phyloP scores from a whole-genome alignment of 2,113 vertebrate genomes.

The Deroptyus accipitrinus region DNA sequence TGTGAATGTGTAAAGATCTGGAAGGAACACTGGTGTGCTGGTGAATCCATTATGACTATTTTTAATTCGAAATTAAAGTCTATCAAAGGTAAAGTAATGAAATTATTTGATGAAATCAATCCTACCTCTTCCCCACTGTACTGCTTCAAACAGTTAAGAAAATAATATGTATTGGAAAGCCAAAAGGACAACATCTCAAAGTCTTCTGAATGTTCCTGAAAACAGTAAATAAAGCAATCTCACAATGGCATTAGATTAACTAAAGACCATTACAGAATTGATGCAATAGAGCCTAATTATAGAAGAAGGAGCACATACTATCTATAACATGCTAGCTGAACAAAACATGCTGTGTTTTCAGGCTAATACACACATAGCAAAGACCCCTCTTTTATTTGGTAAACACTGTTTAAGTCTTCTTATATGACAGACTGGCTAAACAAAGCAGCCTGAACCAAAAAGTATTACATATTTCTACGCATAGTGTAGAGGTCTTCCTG shows the following conservation, averaged over 20 bases:
- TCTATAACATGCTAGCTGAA: neutral
- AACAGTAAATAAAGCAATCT: neutral
- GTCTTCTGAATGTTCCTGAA: conserved; percentile 85
- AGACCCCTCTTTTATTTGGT: neutral
- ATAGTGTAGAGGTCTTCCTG: neutral
- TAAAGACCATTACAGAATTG: neutral
- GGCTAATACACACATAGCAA: neutral
- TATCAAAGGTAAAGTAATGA: neutral
- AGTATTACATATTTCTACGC: neutral
- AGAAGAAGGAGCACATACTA: neutral
- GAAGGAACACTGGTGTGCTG: neutral
- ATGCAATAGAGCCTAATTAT: accelerated
- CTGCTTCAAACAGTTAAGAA: conserved; percentile 96
- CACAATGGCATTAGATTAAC: neutral
- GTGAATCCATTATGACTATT: neutral
- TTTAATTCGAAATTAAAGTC: neutral
- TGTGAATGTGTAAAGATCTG: neutral
- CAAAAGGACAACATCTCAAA: conserved; percentile 94
- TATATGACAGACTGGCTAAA: neutral
- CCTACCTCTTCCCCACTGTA: conserved; percentile 97
- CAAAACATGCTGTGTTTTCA: neutral
- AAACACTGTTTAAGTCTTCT: neutral
- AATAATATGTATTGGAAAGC: conserved; percentile 90
- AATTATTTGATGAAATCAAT: neutral
- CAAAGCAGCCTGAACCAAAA: neutral